Base-by-base conservation (phyloP, 2,113 vertebrate species). In the Telmatochromis sp. region DNA sequence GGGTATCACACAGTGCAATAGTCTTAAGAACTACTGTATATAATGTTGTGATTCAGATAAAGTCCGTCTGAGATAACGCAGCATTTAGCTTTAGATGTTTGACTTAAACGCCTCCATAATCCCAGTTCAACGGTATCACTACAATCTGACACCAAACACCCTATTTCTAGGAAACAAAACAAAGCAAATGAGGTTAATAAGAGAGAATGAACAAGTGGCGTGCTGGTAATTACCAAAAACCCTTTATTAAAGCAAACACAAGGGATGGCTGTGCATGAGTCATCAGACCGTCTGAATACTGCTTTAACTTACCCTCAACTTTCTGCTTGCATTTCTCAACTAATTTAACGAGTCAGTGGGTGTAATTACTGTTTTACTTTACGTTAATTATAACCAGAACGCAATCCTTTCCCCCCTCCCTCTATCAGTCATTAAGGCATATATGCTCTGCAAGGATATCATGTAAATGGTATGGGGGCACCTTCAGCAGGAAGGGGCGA, bases 381-480 rank as follows among this genome's bases (percentile, higher is more conserved):
- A 33, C 5, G 3, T 78, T n/a, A 51, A 51, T 49, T 31, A 49
- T 12, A 17, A 51, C 23, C 17, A 53, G 55, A 60, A 60, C 2
- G 5, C 28, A 83, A 19, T 35, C 73, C 19, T 47, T 54, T 3
- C 0, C 3, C 11, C 12, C 35, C n/a, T 6, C 17, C 28, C 23
- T 65, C 23, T 17, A 9, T 57, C 14, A 40, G n/a, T 37, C 9
- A 33, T 81, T 83, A 23, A 81, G 51, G 21, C 31, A 65, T 17
- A 51, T 15, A 35, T 14, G 73, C 26, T 33, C 45, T 78, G 19
- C 81, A 65, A 65, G 85, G 37, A 82, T 40, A 40, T 82, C 12
- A 87, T 86, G 4, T 37, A 28, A 88, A 78, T 47, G 78, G 78
- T 82, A 89, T 9, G 8, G 65, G 88, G 89, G 93, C 83, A 90